Percentiles rank a stretch among this genome's conserved stretches.
These are phyloP conservation scores for Hybos culiciformis DNA, from an alignment of 2,888 invertebrate species.

Conservation along the genomic window DNA sequence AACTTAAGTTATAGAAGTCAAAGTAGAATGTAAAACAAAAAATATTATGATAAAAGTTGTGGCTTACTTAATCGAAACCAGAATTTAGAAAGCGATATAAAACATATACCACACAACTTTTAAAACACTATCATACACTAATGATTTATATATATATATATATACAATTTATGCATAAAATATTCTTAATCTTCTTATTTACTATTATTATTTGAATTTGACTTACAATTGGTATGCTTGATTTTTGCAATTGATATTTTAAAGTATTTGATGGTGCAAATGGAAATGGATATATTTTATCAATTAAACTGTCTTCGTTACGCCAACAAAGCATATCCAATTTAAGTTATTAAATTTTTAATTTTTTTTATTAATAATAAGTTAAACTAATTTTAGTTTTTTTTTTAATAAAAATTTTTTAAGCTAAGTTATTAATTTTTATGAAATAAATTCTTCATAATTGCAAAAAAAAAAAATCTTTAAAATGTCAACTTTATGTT, in stretches of 20 bases:
- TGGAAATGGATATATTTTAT: constrained; percentile 26
- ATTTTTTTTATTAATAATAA: neutral
- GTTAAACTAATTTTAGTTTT: neutral
- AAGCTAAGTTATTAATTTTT: no score
- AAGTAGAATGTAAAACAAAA: no score
- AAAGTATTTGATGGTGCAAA: constrained; percentile 23
- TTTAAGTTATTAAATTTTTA: neutral
- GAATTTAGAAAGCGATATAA: no score
- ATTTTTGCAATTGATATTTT: constrained; percentile 28
- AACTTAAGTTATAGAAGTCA: no score
- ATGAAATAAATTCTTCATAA: no score
- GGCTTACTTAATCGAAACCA: no score
- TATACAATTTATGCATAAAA: neutral
- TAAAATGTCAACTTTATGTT: neutral
- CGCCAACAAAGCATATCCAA: constrained; percentile 30
- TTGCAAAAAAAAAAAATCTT: no score
- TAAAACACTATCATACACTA: neutral
- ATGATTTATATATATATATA: neutral
- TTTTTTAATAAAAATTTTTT: no score
- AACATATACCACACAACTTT: no score
- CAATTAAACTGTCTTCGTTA: constrained; percentile 26
- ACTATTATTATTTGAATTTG: neutral
- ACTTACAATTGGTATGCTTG: constrained; percentile 35
- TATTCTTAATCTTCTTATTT: neutral
- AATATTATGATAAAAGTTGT: neutral